phyloP scores from a whole-genome alignment of 2,888 invertebrate species.

The Holacanthella duospinosa region DNA sequence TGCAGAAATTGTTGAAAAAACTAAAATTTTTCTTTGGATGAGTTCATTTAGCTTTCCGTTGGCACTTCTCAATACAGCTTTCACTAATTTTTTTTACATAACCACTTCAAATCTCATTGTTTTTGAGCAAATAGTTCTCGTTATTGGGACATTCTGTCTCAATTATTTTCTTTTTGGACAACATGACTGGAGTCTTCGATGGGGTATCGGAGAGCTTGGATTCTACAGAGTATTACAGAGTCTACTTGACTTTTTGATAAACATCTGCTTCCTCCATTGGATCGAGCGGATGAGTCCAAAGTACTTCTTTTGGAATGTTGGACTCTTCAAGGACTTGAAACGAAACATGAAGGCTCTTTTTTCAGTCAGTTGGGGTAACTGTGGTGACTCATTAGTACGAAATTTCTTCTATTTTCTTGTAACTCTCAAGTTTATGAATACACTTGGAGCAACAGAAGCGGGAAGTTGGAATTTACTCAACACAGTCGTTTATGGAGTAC shows the following conservation, averaged over 20 bases:
- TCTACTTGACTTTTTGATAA: conserved; percentile 9
- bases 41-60: conserved; percentile 27
- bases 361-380: conserved; percentile 28
- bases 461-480: conserved; percentile 29
- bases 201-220: conserved; percentile 24
- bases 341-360: conserved; percentile 17
- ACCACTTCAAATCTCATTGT: conserved; percentile 20
- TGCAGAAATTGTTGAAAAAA: conserved; percentile 18
- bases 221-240: conserved; percentile 24
- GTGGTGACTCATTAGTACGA: conserved; percentile 26
- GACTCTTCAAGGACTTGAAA: conserved; percentile 12
- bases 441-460: conserved; percentile 21
- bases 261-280: conserved; percentile 17
- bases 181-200: conserved; percentile 15
- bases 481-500: conserved; percentile 24
- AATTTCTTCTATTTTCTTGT: conserved; percentile 33
- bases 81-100: conserved; percentile 22
- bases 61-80: conserved; percentile 15
- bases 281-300: conserved; percentile 20
- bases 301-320: conserved; percentile 17
- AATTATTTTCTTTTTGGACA: conserved; percentile 26
- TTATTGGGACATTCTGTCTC: conserved; percentile 15
- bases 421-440: conserved; percentile 28
- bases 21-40: conserved; percentile 19
- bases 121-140: conserved; percentile 17